A percentile compares a stretch with the other conserved stretches of the same genome.
phyloP scores from a whole-genome alignment of 1,140 invertebrate genomes.

The Vanessa atalanta region DNA sequence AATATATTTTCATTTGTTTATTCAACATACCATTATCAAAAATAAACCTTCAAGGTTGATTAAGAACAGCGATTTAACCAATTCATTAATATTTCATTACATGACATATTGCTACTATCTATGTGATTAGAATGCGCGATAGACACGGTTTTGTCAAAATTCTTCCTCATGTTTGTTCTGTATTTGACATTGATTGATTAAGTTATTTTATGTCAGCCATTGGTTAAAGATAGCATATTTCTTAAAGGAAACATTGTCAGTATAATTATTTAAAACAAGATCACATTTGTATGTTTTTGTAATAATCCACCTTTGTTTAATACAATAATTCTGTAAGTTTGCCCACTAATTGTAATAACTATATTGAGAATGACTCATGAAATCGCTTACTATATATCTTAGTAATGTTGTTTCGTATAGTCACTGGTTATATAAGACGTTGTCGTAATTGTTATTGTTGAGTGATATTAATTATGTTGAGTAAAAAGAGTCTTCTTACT shows the following conservation, averaged over 20 bases:
- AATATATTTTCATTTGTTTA: no score
- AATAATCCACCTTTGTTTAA: background rate
- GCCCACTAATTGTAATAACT: background rate
- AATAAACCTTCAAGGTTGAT: no score
- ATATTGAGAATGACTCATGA: background rate
- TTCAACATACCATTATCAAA: no score
- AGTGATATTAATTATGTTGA: no score
- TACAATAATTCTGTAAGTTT: background rate
- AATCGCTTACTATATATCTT: background rate
- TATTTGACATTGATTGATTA: conserved; percentile 18
- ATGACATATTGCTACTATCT: no score
- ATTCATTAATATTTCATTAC: no score
- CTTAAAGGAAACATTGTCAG: conserved; percentile 15
- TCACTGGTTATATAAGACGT: no score
- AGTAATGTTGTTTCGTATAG: background rate
- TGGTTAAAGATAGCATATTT: background rate
- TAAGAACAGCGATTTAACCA: no score
- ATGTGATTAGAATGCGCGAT: background rate
- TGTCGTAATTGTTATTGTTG: no score
- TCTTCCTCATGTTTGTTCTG: background rate
- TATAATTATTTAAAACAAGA: conserved; percentile 26
- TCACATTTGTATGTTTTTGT: background rate
- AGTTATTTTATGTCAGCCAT: background rate
- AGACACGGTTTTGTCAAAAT: background rate
- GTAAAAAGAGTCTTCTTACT: no score